Evolutionary conservation across 1,140 invertebrate species (phyloP).

Genomic region (Drosophila tristis): DNA sequence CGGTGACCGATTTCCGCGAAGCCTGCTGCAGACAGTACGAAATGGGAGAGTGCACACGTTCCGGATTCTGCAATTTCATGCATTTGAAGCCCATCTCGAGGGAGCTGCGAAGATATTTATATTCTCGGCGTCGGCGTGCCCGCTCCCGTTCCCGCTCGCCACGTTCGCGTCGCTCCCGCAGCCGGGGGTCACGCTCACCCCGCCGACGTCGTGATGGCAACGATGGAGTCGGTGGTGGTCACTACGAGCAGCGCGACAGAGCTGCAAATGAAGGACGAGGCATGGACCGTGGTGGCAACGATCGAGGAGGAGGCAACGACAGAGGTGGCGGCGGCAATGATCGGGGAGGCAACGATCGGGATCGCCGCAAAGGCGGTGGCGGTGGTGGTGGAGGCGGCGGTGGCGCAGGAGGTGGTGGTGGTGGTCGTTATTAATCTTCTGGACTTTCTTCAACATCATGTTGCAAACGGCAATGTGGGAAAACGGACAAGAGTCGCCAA

Average conservation of each 20-base stretch:
- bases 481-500: constrained; percentile 50
- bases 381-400: constrained; percentile 15
- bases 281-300: constrained; percentile 15
- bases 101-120: constrained; percentile 91
- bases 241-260: constrained; percentile 16
- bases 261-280: constrained; percentile 13
- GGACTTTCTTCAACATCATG: constrained; percentile 22
- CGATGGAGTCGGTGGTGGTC: constrained; percentile 35
- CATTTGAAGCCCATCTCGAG: constrained; percentile 99
- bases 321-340: neutral
- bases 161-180: constrained; percentile 70
- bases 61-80: constrained; percentile 99
- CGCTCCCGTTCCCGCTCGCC: constrained; percentile 84
- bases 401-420: constrained; percentile 10
- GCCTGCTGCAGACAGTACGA: constrained; percentile 99
- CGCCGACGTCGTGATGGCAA: constrained; percentile 76
- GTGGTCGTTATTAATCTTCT: constrained; percentile 57
- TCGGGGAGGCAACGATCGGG: neutral
- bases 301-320: constrained; percentile 32
- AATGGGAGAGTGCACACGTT: constrained; percentile 99
- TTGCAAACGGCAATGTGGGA: constrained; percentile 10
- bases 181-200: constrained; percentile 85
- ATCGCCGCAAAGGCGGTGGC: constrained; percentile 12
- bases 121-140: constrained; percentile 85
- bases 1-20: constrained; percentile 99